Evolutionary conservation across 2,888 invertebrate genomes (phyloP), one percentile per base, ranked within the genome.

Genomic region (Vanessa cardui): DNA sequence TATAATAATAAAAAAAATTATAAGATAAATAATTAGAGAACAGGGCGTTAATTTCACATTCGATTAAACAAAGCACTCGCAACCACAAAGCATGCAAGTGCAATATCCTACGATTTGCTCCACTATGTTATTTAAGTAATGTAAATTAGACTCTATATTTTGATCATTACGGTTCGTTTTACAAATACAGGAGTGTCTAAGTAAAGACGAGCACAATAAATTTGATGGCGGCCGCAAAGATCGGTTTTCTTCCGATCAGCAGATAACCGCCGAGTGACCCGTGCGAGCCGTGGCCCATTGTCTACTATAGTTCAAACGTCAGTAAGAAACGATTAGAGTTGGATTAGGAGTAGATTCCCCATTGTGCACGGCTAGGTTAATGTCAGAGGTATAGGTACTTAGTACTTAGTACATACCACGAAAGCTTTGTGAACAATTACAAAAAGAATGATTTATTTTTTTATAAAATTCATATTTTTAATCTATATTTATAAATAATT

Each of bases 231-330:
- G 84, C 86, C 84, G 80, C 84, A 74, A 78, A 86, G 83, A 87
- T 89, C 84, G 81, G 80, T 86, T 87, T 85, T 86, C 86, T 83
- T 84, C 81, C 85, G 89, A 91, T 90, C 84, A 73, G 68, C 75
- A 86, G 90, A 90, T 90, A 89, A 89, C 89, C 87, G 85, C 79
- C 77, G 80, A 84, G 77, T 87, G 89, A 90, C 90, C 90, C 80
- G 86, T 83, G 86, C 83, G 87, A 87, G 85, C 74, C 79, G 54
- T 31, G 74, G 79, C 78, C 88, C 81, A 90, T 90, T 90, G 90
- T 90, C 75, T 86, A 82, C 74, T 78, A 79, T 79, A 78, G 78
- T 78, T 80, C 79, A 79, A 81, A 83, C 78, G 78, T 77, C 80
- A 80, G 73, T 74, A 73, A 64, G 70, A 61, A 73, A 72, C 69